These are phyloP conservation scores for Acropora tenuis DNA, from an alignment of 64 coral and sea anemone genomes.

Conservation along the genomic window DNA sequence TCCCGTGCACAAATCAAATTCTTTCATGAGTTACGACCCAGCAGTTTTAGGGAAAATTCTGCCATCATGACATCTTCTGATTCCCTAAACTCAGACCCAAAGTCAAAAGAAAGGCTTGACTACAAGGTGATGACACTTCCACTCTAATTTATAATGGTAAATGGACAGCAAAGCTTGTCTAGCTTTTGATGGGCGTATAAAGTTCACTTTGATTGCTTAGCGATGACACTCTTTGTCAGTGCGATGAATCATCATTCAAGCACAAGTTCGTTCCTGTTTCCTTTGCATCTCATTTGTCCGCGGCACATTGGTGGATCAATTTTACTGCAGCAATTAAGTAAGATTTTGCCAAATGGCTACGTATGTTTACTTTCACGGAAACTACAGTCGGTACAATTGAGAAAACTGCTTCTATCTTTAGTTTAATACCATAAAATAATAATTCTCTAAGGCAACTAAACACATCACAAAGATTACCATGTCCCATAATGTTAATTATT, in stretches of 20 bases:
- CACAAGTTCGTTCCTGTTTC: neutral
- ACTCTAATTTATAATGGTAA: neutral
- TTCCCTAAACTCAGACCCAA: no score
- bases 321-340: neutral
- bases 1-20: neutral
- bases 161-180: neutral
- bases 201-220: neutral
- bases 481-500: constrained; percentile 26
- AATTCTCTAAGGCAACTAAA: constrained; percentile 20
- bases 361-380: neutral
- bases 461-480: neutral
- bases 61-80: no score
- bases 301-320: neutral
- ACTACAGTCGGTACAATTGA: neutral
- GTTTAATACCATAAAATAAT: neutral
- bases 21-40: neutral
- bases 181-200: neutral
- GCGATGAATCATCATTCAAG: neutral
- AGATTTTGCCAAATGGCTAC: no score
- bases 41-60: neutral
- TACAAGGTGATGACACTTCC: neutral
- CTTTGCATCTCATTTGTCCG: constrained; percentile 23
- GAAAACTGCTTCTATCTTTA: neutral
- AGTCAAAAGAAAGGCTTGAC: no score
- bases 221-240: constrained; percentile 6